Evolutionary conservation across 2,888 invertebrate genomes (phyloP).

Genomic region (Saturnia pavonia): DNA sequence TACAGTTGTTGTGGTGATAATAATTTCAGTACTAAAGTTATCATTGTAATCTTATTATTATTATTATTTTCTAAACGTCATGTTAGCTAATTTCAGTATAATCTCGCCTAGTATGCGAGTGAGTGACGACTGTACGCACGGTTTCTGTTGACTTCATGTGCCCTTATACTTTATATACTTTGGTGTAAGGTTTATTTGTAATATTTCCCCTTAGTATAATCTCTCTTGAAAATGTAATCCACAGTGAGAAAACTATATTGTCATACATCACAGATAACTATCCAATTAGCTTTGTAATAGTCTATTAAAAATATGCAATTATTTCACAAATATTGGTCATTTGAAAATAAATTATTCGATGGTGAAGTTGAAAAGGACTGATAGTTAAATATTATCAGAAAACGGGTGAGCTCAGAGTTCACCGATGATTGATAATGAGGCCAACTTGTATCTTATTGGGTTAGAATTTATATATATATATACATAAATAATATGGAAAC

Average conservation of each 20-base stretch:
- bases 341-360: neutral
- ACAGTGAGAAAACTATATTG: neutral
- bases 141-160: neutral
- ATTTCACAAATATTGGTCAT: neutral
- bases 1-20: neutral
- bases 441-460: neutral
- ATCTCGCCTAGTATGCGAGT: neutral
- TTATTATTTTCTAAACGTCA: neutral
- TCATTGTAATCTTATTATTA: neutral
- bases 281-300: neutral
- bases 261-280: constrained; percentile 1
- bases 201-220: neutral
- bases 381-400: constrained; percentile 12
- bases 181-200: constrained; percentile 10
- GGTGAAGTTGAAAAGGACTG: neutral
- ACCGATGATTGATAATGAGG: neutral
- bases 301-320: neutral
- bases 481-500: neutral
- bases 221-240: neutral
- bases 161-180: neutral
- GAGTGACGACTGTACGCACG: neutral
- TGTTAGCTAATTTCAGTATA: neutral
- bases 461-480: too few species aligned
- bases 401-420: neutral
- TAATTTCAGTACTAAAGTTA: neutral